Percentiles rank a stretch among this genome's conserved stretches.
phyloP scores from a whole-genome alignment of 1,140 invertebrate species.

The Drosophila pruinosa region DNA sequence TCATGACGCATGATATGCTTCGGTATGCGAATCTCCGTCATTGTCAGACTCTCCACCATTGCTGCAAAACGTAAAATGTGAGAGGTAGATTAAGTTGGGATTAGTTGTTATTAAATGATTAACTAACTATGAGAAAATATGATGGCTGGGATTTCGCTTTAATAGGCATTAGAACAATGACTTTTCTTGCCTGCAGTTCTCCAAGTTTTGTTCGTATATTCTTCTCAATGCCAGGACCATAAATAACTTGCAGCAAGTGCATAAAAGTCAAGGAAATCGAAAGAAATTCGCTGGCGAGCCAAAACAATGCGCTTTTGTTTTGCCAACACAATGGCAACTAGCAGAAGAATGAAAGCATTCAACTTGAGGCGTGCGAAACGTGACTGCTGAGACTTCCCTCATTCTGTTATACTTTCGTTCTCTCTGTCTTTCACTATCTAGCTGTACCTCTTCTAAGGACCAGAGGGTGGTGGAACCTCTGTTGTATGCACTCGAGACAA shows the following conservation, averaged over 20 bases:
- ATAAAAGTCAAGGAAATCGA: constrained; percentile 81
- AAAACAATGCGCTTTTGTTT: constrained; percentile 79
- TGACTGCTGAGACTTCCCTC: constrained; percentile 17
- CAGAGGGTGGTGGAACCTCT: not conserved
- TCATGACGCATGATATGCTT: constrained; percentile 87
- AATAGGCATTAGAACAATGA: constrained; percentile 49
- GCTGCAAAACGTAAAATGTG: constrained; percentile 41
- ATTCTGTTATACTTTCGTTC: not conserved
- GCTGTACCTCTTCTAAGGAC: too few species aligned
- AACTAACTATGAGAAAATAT: constrained; percentile 20
- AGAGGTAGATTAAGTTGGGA: constrained; percentile 14
- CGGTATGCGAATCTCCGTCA: constrained; percentile 88
- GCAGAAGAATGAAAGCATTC: constrained; percentile 47
- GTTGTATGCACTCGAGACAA: constrained; percentile 53
- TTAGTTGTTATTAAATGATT: constrained; percentile 35
- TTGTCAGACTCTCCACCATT: constrained; percentile 84
- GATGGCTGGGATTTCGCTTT: constrained; percentile 37
- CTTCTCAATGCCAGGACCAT: constrained; percentile 68
- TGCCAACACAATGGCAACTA: constrained; percentile 53
- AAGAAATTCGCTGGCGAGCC: constrained; percentile 55
- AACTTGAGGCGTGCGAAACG: constrained; percentile 61
- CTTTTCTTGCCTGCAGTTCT: constrained; percentile 1
- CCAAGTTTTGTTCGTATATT: not conserved
- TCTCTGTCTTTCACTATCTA: constrained; percentile 1
- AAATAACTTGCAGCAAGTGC: constrained; percentile 78